phyloP scores from a whole-genome alignment of 2,113 vertebrate species.

The Heterotis niloticus region DNA sequence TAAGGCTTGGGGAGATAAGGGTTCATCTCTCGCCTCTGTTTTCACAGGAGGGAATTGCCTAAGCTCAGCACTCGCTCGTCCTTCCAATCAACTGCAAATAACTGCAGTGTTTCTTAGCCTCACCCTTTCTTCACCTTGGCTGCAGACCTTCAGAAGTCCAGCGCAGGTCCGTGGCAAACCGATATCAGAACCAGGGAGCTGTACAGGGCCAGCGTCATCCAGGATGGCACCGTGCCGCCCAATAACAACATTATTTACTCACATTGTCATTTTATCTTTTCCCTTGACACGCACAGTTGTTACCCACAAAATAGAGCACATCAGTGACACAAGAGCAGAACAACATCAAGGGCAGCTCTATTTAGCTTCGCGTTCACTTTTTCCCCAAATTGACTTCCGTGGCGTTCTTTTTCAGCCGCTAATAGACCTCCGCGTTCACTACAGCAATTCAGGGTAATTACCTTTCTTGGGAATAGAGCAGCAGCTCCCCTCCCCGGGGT shows the following conservation, averaged over 20 bases:
- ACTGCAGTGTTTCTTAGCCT: no score
- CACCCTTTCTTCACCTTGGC: no score
- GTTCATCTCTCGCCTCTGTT: not conserved
- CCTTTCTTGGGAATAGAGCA: not conserved
- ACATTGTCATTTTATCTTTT: not conserved
- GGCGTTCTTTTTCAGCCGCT: not conserved
- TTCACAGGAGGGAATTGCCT: not conserved
- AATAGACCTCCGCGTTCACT: not conserved
- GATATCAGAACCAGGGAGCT: no score
- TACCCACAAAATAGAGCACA: no score
- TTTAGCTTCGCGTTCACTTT: not conserved
- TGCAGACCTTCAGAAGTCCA: no score
- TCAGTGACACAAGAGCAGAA: no score
- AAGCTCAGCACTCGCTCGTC: not conserved
- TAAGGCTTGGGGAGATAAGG: not conserved
- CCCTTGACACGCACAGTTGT: no score
- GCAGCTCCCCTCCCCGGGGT: not conserved
- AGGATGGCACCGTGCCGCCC: no score
- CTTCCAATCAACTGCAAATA: no score
- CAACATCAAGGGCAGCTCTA: not conserved
- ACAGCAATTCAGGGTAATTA: constrained; percentile 9
- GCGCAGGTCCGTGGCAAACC: no score
- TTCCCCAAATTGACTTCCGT: not conserved
- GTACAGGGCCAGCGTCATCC: no score
- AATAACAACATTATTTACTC: not conserved